Conservation (phyloP, 2,797 vertebrate species). For the Harpagifer antarcticus region DNA sequence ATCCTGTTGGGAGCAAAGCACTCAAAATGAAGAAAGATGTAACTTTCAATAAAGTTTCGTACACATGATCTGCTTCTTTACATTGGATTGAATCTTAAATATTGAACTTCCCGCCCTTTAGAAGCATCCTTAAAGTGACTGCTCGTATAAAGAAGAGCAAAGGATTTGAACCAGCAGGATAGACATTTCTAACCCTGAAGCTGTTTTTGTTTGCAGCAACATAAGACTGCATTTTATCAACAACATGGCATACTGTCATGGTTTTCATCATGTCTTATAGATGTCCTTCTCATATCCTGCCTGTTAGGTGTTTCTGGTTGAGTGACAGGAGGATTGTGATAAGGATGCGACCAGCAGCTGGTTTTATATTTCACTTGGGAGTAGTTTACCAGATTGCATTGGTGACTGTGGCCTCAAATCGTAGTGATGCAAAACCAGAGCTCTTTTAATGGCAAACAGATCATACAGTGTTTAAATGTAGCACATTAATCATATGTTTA, state of each 20-base stretch:
- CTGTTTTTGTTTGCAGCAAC: background rate
- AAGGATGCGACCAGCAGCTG: background rate
- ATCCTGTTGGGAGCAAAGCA: background rate
- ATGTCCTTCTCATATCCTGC: background rate
- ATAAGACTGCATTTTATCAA: slow-evolving; percentile 4
- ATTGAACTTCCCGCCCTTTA: background rate
- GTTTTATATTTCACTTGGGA: background rate
- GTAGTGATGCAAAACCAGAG: background rate
- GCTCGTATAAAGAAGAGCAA: background rate
- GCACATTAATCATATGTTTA: background rate
- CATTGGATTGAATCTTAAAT: background rate
- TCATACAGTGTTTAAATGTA: background rate
- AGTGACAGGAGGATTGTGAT: background rate
- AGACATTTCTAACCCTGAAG: background rate
- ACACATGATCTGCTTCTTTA: background rate
- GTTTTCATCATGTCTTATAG: slow-evolving; percentile 10
- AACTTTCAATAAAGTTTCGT: background rate
- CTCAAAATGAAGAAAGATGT: background rate
- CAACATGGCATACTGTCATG: slow-evolving; percentile 2
- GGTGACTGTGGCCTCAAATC: background rate
- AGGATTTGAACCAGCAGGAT: slow-evolving; percentile 24
- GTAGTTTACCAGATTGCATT: background rate
- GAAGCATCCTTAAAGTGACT: background rate
- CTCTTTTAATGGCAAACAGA: background rate
- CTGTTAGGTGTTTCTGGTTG: slow-evolving; percentile 5